Conservation (phyloP, 2,113 vertebrate species). For the Fregata magnificens region DNA sequence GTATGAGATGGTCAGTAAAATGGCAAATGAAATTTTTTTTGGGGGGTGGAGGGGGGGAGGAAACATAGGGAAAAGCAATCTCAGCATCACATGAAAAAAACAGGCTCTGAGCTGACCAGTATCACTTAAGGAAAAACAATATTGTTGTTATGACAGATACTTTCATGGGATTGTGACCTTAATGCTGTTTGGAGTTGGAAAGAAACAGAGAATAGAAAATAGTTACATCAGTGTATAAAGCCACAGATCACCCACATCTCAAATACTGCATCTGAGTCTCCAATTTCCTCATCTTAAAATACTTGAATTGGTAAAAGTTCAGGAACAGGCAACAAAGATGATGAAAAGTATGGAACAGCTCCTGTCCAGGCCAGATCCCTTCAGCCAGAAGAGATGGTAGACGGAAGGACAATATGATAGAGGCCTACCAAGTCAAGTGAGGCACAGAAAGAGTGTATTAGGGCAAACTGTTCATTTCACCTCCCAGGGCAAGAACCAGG, state of each 20-base stretch:
- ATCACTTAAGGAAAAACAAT: background rate
- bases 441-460: background rate
- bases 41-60: too few species aligned
- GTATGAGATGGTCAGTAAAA: background rate
- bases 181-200: background rate
- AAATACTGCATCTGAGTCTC: background rate
- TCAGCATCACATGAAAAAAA: background rate
- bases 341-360: background rate
- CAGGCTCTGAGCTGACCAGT: background rate
- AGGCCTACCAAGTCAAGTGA: background rate
- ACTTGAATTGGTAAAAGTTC: background rate
- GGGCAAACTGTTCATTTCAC: background rate
- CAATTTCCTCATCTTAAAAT: background rate
- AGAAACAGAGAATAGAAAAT: background rate
- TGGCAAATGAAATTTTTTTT: background rate
- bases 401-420: rapidly evolving
- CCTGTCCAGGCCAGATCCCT: background rate
- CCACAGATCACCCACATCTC: background rate
- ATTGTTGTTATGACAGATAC: background rate
- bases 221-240: background rate
- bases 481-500: background rate
- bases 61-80: background rate
- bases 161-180: background rate
- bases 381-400: background rate
- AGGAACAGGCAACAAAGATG: background rate